Evolutionary conservation across 2,888 invertebrate species (phyloP).

Genomic region (Noctua janthe): DNA sequence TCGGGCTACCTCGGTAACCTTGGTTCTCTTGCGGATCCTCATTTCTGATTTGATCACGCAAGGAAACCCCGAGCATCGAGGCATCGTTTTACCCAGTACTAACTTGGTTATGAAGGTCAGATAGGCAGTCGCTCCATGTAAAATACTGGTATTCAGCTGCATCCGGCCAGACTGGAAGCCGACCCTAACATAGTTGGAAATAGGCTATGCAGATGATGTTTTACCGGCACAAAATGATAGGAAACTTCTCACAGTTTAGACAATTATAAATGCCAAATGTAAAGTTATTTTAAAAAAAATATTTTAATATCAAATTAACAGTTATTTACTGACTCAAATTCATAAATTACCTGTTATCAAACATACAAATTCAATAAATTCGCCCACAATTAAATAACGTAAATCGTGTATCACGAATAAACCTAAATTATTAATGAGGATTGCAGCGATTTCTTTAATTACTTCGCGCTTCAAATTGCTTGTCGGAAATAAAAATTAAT

Average conservation of each 20-base stretch:
- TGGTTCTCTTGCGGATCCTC: too few species aligned
- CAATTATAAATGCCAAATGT: background rate
- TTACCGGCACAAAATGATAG: background rate
- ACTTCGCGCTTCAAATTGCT: constrained; percentile 52
- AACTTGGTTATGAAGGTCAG: too few species aligned
- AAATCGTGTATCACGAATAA: constrained; percentile 38
- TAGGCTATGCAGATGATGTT: background rate
- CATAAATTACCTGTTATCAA: constrained; percentile 5
- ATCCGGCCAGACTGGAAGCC: too few species aligned
- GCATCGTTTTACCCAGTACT: too few species aligned
- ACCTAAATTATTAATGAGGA: constrained; percentile 37
- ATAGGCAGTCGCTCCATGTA: too few species aligned
- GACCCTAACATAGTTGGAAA: too few species aligned
- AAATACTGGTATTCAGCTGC: too few species aligned
- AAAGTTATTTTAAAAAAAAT: background rate
- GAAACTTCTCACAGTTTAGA: background rate
- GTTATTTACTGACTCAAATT: background rate
- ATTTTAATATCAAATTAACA: background rate
- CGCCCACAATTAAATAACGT: constrained; percentile 14
- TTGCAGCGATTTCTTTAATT: constrained; percentile 55
- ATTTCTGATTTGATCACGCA: too few species aligned
- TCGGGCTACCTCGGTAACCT: too few species aligned
- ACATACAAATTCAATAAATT: constrained; percentile 29
- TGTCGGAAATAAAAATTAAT: constrained; percentile 65
- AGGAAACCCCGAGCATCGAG: too few species aligned